These are phyloP conservation scores for Dysdera silvatica DNA, from an alignment of 1,140 invertebrate species.

Conservation along the genomic window DNA sequence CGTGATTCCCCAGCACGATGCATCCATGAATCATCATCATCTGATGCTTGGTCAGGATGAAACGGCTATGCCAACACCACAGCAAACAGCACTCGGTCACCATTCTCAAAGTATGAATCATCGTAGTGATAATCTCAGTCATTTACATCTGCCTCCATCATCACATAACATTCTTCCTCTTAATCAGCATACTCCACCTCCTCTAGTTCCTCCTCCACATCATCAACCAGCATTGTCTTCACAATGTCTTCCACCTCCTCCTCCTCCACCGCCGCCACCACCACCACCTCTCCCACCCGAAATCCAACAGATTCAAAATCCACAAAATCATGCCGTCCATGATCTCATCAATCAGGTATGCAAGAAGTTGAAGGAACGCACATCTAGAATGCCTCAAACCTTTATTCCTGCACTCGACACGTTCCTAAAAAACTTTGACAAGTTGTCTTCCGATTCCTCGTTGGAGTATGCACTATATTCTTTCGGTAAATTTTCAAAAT, in stretches of 20 bases:
- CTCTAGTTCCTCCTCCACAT: not conserved
- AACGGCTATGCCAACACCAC: not conserved
- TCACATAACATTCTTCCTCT: too few relatives aligned
- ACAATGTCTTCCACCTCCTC: too few relatives aligned
- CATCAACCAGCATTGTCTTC: not conserved
- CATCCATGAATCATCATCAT: not conserved
- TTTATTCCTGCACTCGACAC: constrained; percentile 20
- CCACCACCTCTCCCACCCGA: not conserved
- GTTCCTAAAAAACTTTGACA: constrained; percentile 19
- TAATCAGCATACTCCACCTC: not conserved
- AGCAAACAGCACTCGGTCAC: not conserved
- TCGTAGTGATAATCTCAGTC: too few relatives aligned
- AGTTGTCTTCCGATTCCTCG: constrained; percentile 15
- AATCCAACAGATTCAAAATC: not conserved
- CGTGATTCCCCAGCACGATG: not conserved
- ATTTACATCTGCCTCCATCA: too few relatives aligned
- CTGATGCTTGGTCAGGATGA: not conserved
- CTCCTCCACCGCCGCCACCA: not conserved
- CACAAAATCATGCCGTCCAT: not conserved
- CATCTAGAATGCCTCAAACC: not conserved
- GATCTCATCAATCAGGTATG: constrained; percentile 9
- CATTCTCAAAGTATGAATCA: not conserved
- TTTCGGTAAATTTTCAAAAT: constrained; percentile 26
- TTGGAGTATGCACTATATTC: constrained; percentile 23
- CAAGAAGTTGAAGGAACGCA: constrained; percentile 15